Base-by-base conservation (phyloP, 2,113 vertebrate genomes). In the Sander vitreus region DNA sequence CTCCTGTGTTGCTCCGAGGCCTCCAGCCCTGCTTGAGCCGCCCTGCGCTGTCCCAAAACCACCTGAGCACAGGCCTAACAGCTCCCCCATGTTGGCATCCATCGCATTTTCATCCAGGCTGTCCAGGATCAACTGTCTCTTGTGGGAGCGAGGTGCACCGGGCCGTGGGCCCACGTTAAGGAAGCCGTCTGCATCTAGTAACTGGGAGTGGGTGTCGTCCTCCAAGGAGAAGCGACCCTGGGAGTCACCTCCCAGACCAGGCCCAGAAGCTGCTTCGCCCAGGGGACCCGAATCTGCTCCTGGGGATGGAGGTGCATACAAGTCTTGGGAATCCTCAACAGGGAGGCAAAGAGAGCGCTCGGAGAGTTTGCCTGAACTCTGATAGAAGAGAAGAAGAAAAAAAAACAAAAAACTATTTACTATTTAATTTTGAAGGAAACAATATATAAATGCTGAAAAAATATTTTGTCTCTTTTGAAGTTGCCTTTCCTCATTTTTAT, bases 41-140 rank as follows among this genome's bases (percentile, higher is more conserved):
- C 27, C 45, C 23, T 54, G 62, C 1, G 5, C 79, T 85, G 90
- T 83, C 43, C 86, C 92, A 2, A 98, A 98, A 27, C 94, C 95
- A 0, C 97, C 98, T 0, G 98, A 98, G 64, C 98, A 99, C 83
- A 99, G 76, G 63, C 97, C 97, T 77, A 99, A 54, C 16, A 99
- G 91, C 79, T 99, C 98, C 11, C 96, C 97, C 98, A 99, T 99
- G 81, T 99, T 97, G 60, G 97, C 97, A 10, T 99, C 98, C 98
- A 99, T 99, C 1, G 98, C 98, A 12, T 99, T 99, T 85, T 99
- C 98, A 63, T 99, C 98, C 95, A 99, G 95, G 72, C 95, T 98
- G 57, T 96, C 98, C 81, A 99, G 88, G 0, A 96, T 85, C 74
- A 99, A 85, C 81, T 88, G 96, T 3, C 96, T 96, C 87, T 99